phyloP scores from a whole-genome alignment of 2,888 invertebrate genomes.

The Malacosoma neustria region DNA sequence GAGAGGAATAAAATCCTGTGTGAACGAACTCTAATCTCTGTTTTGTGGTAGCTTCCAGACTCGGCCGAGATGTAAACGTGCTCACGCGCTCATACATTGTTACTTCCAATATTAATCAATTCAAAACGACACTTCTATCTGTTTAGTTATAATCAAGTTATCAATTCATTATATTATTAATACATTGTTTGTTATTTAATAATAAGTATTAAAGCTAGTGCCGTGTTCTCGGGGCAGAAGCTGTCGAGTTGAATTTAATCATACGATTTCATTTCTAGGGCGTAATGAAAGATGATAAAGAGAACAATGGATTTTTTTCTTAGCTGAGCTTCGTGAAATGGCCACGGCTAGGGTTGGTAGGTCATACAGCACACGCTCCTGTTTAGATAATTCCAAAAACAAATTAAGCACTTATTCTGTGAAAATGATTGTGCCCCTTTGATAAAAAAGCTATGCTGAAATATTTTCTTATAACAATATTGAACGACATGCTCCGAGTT shows the following conservation, averaged over 20 bases:
- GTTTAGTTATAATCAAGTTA: not conserved
- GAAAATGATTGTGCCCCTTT: too few species aligned
- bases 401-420: too few species aligned
- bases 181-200: not conserved
- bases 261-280: not conserved
- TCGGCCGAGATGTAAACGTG: conserved; percentile 43
- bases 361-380: too few species aligned
- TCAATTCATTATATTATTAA: not conserved
- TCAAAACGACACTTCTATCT: not conserved
- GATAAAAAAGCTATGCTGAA: too few species aligned
- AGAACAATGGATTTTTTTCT: too few species aligned
- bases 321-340: too few species aligned
- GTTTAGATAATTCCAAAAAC: too few species aligned
- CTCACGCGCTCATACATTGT: conserved; percentile 44
- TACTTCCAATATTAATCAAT: conserved; percentile 13
- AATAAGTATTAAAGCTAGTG: not conserved
- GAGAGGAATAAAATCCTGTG: conserved; percentile 73
- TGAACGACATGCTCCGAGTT: too few species aligned
- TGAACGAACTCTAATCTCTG: conserved; percentile 74
- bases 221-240: too few species aligned
- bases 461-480: too few species aligned
- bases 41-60: conserved; percentile 65
- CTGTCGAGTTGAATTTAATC: not conserved
- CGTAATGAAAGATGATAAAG: too few species aligned
- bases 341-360: too few species aligned